A percentile compares a stretch with the other conserved stretches of the same genome.
phyloP scores from a whole-genome alignment of 2,888 invertebrate species.

The Clanis bilineata region DNA sequence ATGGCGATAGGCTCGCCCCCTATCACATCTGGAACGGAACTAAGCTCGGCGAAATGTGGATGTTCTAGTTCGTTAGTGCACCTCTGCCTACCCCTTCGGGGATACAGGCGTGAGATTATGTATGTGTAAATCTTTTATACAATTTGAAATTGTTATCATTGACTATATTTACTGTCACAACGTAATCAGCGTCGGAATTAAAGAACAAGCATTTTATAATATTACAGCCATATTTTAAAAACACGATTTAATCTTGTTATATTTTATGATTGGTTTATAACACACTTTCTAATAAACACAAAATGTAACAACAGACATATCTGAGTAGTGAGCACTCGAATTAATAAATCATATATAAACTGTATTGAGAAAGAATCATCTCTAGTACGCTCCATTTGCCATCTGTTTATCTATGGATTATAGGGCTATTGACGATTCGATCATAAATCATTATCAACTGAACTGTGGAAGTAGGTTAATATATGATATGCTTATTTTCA shows the following conservation, averaged over 20 bases:
- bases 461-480: background rate
- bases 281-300: constrained; percentile 4
- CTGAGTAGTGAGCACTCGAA: background rate
- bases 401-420: constrained; percentile 29
- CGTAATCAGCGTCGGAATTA: background rate
- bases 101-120: too few species aligned
- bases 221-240: background rate
- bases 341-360: constrained; percentile 6
- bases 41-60: too few species aligned
- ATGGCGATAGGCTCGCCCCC: too few species aligned
- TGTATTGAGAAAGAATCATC: constrained; percentile 28
- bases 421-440: constrained; percentile 19
- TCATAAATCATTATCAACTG: constrained; percentile 19
- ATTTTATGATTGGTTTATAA: constrained; percentile 5
- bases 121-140: background rate
- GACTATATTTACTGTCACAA: background rate
- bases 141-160: background rate
- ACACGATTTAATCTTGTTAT: background rate
- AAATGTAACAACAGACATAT: constrained; percentile 1
- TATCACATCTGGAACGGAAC: too few species aligned
- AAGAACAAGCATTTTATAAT: background rate
- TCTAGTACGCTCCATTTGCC: constrained; percentile 33
- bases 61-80: too few species aligned
- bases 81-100: too few species aligned
- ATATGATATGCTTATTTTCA: background rate